Conservation (phyloP, 2,113 vertebrate genomes). For the Delphinapterus leucas region DNA sequence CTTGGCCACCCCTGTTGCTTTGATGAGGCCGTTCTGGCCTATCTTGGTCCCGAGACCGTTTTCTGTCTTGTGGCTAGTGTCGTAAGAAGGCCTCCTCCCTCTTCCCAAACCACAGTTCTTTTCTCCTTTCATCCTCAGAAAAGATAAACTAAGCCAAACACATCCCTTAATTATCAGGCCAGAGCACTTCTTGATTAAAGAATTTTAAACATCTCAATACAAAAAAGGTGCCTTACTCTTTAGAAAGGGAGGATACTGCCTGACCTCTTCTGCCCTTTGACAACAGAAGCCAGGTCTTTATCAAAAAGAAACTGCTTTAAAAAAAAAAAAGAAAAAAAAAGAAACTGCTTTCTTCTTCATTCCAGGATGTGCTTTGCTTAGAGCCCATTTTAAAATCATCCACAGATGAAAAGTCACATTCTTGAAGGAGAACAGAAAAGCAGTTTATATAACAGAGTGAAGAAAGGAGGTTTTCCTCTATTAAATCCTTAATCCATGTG, state of each 20-base stretch:
- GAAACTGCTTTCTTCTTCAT: neutral
- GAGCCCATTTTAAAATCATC: neutral
- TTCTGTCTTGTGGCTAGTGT: neutral
- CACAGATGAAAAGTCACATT: neutral
- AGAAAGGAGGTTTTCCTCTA: neutral
- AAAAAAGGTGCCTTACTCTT: neutral
- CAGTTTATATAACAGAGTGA: neutral
- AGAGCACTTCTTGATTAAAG: conserved; percentile 4
- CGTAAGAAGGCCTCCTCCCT: neutral
- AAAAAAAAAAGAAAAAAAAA: too few relatives aligned
- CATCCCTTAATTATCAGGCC: neutral
- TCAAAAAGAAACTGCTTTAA: neutral
- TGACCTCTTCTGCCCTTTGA: neutral
- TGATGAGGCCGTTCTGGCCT: neutral
- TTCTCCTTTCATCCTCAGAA: neutral
- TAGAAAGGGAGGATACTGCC: neutral
- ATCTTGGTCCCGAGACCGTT: neutral
- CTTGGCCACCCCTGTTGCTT: neutral
- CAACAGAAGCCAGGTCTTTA: neutral
- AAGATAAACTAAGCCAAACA: neutral
- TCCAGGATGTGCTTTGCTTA: neutral
- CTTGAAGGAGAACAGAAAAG: neutral
- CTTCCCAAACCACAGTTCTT: neutral
- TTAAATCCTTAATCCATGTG: neutral
- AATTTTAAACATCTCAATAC: neutral